Conservation (phyloP, 2,888 invertebrate genomes). For the Brachyptera putata region DNA sequence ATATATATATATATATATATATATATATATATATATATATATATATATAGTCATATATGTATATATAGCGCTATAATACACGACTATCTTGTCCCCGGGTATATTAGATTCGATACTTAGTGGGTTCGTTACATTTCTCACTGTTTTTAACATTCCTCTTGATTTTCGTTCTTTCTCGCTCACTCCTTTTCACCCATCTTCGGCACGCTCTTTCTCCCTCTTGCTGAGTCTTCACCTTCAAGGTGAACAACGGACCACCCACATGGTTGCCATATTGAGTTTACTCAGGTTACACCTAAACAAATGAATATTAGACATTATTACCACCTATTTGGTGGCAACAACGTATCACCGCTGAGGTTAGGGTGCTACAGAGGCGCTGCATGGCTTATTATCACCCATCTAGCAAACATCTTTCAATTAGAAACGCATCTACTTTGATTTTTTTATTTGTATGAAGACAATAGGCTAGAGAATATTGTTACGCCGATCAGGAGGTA, state of each 20-base stretch:
- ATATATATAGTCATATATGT: too few species aligned
- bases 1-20: too few species aligned
- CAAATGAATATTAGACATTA: conserved; percentile 13
- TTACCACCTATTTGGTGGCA: conserved; percentile 20
- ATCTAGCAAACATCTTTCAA: conserved; percentile 11
- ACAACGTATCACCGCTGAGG: neutral
- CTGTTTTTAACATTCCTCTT: conserved; percentile 20
- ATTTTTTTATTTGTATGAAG: too few species aligned
- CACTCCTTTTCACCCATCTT: neutral
- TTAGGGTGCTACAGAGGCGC: conserved; percentile 16
- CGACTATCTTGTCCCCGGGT: conserved; percentile 8
- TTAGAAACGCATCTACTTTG: neutral
- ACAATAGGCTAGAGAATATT: too few species aligned
- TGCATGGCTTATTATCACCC: conserved; percentile 16
- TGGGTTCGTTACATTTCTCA: conserved; percentile 16
- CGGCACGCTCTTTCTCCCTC: neutral
- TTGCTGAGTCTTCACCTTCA: neutral
- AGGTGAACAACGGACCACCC: conserved; percentile 18
- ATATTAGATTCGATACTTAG: conserved; percentile 18
- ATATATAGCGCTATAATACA: too few species aligned
- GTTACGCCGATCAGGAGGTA: too few species aligned
- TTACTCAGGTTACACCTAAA: conserved; percentile 5
- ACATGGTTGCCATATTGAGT: conserved; percentile 21
- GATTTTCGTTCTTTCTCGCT: neutral
- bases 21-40: too few species aligned